Conservation (phyloP, 2,797 vertebrate species). For the Enteromius argenteus region DNA sequence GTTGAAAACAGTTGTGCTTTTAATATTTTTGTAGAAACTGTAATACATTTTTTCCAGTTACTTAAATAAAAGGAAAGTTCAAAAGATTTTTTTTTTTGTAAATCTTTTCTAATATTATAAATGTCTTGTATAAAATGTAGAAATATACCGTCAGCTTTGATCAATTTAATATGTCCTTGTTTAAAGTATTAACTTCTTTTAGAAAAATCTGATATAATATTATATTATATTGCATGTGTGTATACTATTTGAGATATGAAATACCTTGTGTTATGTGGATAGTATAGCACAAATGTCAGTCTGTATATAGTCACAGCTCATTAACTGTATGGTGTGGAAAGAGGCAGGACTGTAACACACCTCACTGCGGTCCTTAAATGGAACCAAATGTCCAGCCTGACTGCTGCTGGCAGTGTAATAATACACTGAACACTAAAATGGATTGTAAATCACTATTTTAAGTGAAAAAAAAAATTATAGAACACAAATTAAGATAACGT, state of each 20-base stretch:
- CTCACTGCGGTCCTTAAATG: conserved; percentile 41
- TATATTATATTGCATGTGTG: background rate
- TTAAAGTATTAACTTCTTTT: background rate
- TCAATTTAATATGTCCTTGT: background rate
- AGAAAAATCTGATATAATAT: background rate
- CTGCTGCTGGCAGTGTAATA: conserved; percentile 24
- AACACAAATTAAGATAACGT: background rate
- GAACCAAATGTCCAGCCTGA: conserved; percentile 51
- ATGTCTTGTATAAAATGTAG: background rate
- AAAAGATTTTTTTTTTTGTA: background rate
- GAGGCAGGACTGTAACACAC: conserved; percentile 53
- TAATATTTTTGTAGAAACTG: background rate
- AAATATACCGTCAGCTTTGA: background rate
- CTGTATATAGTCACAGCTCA: conserved; percentile 57
- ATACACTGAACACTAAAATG: conserved; percentile 35
- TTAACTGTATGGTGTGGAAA: conserved; percentile 58
- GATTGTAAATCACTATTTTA: conserved; percentile 1
- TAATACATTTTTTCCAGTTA: no score
- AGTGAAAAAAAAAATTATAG: background rate
- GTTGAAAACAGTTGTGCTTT: background rate
- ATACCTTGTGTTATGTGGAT: conserved; percentile 25
- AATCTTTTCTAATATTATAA: background rate
- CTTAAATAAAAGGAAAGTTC: background rate
- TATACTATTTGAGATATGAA: background rate
- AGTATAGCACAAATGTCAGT: conserved; percentile 44